These are phyloP conservation scores for Ophion ventricosus DNA, from an alignment of 2,888 invertebrate genomes.

Conservation along the genomic window DNA sequence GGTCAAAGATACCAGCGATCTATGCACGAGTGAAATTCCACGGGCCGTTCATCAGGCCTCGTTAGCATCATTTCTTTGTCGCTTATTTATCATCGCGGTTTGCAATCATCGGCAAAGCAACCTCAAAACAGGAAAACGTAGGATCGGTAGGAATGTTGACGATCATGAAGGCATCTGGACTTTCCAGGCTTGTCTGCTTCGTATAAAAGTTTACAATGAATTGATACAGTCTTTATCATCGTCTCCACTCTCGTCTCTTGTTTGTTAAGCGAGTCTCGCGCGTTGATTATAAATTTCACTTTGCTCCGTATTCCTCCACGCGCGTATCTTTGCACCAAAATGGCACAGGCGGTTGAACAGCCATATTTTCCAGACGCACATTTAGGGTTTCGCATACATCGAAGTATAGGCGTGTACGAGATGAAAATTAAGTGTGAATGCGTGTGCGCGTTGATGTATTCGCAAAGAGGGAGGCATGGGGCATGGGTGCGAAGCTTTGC, in stretches of 20 bases:
- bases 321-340: conserved; percentile 8
- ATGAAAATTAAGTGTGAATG: neutral
- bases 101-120: neutral
- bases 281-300: conserved; percentile 52
- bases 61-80: conserved; percentile 49
- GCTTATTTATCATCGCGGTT: conserved; percentile 34
- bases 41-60: conserved; percentile 48
- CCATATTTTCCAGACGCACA: neutral
- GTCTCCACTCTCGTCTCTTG: neutral
- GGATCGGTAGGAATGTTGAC: conserved; percentile 52
- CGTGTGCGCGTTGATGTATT: neutral
- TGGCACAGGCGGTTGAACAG: neutral
- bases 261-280: neutral
- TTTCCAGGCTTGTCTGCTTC: neutral
- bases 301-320: neutral
- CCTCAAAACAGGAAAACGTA: conserved; percentile 15
- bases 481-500: conserved; percentile 4
- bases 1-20: conserved; percentile 14
- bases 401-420: neutral
- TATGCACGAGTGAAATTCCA: neutral
- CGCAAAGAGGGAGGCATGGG: neutral
- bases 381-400: neutral
- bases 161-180: neutral
- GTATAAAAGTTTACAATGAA: conserved; percentile 40
- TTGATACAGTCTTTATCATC: neutral